phyloP scores from a whole-genome alignment of 1,140 invertebrate genomes.

The Mizuhopecten yessoensis region DNA sequence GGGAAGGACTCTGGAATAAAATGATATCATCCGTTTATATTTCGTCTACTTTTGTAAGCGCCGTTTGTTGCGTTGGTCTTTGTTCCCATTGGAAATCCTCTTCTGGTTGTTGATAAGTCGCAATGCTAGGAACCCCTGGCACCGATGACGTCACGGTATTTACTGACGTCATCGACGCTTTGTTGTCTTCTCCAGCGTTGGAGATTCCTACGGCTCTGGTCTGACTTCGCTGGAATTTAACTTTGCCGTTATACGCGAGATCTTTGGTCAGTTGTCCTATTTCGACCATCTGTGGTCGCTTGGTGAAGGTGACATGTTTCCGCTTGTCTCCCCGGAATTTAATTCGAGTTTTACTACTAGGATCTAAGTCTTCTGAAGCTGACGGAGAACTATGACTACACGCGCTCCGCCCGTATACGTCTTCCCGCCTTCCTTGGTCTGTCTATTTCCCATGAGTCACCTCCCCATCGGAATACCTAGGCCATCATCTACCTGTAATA shows the following conservation, averaged over 20 bases:
- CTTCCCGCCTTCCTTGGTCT: background rate
- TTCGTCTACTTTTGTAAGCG: background rate
- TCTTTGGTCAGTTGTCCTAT: slow-evolving; percentile 47
- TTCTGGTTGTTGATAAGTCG: background rate
- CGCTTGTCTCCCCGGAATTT: slow-evolving; percentile 52
- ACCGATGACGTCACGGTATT: slow-evolving; percentile 15
- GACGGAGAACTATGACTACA: too few species aligned
- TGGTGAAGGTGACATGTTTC: slow-evolving; percentile 53
- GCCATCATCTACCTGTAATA: background rate
- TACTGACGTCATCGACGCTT: slow-evolving; percentile 27
- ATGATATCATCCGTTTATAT: too few species aligned
- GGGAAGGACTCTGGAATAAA: too few species aligned
- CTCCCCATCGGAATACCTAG: background rate
- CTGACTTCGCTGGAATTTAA: slow-evolving; percentile 36
- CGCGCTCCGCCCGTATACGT: background rate
- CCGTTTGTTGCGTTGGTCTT: background rate
- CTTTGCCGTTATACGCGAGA: background rate
- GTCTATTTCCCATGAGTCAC: background rate
- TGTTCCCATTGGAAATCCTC: slow-evolving; percentile 27
- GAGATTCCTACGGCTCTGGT: background rate
- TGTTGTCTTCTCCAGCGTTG: too few species aligned
- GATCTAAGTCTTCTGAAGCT: background rate
- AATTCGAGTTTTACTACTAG: slow-evolving; percentile 42
- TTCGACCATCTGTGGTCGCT: slow-evolving; percentile 49
- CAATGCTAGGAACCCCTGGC: background rate